Conservation (phyloP, 2,113 vertebrate genomes). For the Orientallactaga bullata region DNA sequence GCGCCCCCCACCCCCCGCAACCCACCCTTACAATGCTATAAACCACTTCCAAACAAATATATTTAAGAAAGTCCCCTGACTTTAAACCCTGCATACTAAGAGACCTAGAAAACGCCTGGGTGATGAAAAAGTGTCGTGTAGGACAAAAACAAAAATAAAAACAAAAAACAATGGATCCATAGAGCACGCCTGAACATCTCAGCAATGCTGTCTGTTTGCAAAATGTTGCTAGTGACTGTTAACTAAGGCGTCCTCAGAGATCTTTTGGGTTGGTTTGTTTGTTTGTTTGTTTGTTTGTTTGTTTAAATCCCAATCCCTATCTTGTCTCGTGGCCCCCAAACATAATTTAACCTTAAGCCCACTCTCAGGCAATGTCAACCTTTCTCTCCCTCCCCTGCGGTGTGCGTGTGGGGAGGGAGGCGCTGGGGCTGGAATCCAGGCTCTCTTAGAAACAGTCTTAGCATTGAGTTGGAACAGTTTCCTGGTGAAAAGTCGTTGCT, state of each 20-base stretch:
- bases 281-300: background rate
- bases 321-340: background rate
- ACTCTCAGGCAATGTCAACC: background rate
- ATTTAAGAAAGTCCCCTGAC: background rate
- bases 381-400: background rate
- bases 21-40: background rate
- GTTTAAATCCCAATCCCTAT: background rate
- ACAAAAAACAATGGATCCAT: background rate
- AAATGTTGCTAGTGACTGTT: background rate
- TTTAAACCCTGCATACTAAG: background rate
- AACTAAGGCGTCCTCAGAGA: background rate
- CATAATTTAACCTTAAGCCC: background rate
- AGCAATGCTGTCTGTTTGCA: background rate
- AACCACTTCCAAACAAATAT: background rate
- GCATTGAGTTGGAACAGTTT: background rate
- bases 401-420: too few species aligned
- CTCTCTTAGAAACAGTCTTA: background rate
- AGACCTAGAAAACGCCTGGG: background rate
- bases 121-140: background rate
- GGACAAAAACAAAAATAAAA: background rate
- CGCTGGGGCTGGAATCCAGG: background rate
- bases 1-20: too few species aligned
- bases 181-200: background rate
- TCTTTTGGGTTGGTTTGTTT: too few species aligned
- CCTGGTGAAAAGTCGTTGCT: slow-evolving; percentile 46